A percentile compares a stretch with the other conserved stretches of the same genome.
These are phyloP conservation scores for Drosophila littoralis DNA, from an alignment of 1,140 invertebrate species.

Conservation along the genomic window DNA sequence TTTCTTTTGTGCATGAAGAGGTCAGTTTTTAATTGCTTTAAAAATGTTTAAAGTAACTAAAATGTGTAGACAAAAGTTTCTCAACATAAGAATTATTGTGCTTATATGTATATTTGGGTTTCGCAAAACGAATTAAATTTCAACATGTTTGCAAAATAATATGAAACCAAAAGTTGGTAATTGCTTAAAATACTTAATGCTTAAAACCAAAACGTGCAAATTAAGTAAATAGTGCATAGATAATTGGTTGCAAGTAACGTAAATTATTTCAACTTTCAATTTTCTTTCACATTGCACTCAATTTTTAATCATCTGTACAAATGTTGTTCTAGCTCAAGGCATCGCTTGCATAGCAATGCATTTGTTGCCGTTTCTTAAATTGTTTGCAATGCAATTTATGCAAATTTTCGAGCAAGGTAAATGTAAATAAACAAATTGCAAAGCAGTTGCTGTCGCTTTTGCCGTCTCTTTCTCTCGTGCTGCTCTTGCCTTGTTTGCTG, in stretches of 20 bases:
- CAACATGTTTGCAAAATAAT: too few relatives aligned
- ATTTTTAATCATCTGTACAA: neutral
- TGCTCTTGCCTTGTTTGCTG: slow-evolving; percentile 30
- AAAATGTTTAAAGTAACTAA: too few relatives aligned
- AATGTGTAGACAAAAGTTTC: too few relatives aligned
- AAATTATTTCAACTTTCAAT: neutral
- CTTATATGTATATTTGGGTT: too few relatives aligned
- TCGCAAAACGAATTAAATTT: too few relatives aligned
- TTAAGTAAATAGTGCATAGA: neutral
- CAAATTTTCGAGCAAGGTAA: slow-evolving; percentile 47
- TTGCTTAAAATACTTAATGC: too few relatives aligned
- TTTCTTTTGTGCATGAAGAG: too few relatives aligned
- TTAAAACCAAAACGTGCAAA: too few relatives aligned
- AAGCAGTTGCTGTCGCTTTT: slow-evolving; percentile 1
- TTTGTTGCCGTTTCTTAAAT: slow-evolving; percentile 41
- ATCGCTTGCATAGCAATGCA: neutral
- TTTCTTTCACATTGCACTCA: neutral
- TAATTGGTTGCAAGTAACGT: neutral
- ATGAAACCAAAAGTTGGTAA: too few relatives aligned
- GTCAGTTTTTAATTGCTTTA: too few relatives aligned
- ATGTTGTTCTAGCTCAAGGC: neutral
- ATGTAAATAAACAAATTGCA: slow-evolving; percentile 32
- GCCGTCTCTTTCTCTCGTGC: neutral
- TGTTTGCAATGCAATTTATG: slow-evolving; percentile 56
- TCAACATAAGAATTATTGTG: too few relatives aligned